A percentile compares a stretch with the other conserved stretches of the same genome.
phyloP scores from a whole-genome alignment of 92 coral and sea anemone genomes.

The Zoanthus sansibaricus region DNA sequence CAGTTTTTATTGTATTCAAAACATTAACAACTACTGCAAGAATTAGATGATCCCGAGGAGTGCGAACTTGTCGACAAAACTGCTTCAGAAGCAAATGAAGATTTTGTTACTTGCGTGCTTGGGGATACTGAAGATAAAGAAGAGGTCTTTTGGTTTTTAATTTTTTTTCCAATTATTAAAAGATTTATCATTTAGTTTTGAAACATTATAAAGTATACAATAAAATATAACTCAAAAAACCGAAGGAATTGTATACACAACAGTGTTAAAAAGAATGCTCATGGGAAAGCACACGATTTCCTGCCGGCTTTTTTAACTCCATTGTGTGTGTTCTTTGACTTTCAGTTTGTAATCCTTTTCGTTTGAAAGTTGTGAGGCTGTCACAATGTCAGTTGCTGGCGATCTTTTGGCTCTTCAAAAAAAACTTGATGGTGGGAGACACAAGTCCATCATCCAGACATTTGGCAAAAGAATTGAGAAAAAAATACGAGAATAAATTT shows the following conservation, averaged over 20 bases:
- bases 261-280: not conserved
- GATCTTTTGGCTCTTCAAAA: slow-evolving; percentile 24
- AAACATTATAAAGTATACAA: not conserved
- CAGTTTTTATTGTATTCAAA: not conserved
- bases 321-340: not conserved
- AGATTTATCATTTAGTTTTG: not conserved
- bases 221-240: not conserved
- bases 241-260: not conserved
- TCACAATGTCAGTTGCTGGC: slow-evolving; percentile 32
- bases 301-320: not conserved
- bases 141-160: not conserved
- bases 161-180: not conserved
- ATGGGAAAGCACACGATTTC: not conserved
- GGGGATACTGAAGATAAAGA: not conserved
- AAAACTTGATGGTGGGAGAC: slow-evolving; percentile 50
- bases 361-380: not conserved
- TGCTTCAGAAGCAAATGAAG: not conserved
- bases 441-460: slow-evolving; percentile 43
- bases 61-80: not conserved
- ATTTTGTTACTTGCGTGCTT: not conserved
- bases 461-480: slow-evolving; percentile 32
- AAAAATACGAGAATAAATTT: slow-evolving; percentile 24
- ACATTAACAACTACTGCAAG: not conserved
- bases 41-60: not conserved
- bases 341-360: slow-evolving; percentile 1